A percentile compares a stretch with the other conserved stretches of the same genome.
Evolutionary conservation across 2,888 invertebrate species (phyloP).

Genomic region (Apomyelois bistriatella): DNA sequence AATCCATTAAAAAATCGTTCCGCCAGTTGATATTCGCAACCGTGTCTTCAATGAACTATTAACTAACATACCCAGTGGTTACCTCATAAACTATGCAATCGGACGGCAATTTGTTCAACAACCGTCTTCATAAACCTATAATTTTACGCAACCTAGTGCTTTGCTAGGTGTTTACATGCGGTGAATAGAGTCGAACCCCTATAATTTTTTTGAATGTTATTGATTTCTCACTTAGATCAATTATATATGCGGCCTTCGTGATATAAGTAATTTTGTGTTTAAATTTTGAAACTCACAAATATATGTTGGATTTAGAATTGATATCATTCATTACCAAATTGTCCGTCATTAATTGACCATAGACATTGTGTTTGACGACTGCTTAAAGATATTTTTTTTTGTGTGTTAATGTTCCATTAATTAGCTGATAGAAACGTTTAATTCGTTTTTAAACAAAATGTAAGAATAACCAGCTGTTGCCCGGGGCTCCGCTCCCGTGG

Average conservation of each 20-base stretch:
- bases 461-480: too few relatives aligned
- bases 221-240: neutral
- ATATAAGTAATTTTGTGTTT: too few relatives aligned
- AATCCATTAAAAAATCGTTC: neutral
- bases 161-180: neutral
- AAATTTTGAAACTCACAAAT: too few relatives aligned
- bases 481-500: too few relatives aligned
- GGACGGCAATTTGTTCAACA: constrained; percentile 1
- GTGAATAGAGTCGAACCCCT: neutral
- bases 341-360: too few relatives aligned
- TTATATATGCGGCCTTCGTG: neutral
- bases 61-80: neutral
- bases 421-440: too few relatives aligned
- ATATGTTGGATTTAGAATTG: too few relatives aligned
- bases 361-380: too few relatives aligned
- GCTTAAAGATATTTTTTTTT: too few relatives aligned
- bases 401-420: too few relatives aligned
- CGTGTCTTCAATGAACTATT: neutral
- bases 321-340: too few relatives aligned
- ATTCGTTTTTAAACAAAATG: too few relatives aligned
- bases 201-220: neutral
- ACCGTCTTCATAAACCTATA: neutral
- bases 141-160: neutral
- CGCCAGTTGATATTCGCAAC: neutral
- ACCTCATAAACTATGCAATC: constrained; percentile 10